Evolutionary conservation across 2,113 vertebrate species (phyloP), one percentile per base, ranked within the genome.

Genomic region (Sinocyclocheilus grahami): DNA sequence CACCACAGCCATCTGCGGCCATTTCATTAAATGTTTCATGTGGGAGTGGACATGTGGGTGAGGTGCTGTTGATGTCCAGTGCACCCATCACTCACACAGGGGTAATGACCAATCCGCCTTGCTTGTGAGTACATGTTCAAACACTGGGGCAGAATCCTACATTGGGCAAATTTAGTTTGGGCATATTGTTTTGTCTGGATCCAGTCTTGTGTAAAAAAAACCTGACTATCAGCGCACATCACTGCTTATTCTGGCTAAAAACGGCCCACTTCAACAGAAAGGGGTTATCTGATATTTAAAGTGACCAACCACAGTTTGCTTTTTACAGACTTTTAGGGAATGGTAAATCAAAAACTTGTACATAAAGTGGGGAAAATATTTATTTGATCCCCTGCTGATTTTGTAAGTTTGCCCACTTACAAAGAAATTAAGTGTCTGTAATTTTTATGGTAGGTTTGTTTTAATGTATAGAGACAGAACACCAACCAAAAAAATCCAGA

Each of bases 1-100:
- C 22, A 82, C 30, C 58, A 85, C 16, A 20, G 33, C 46, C 86
- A 87, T 85, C 78, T 79, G 86, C 20, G 11, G 55, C 7, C 30
- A 74, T 78, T 85, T 85, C 37, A 85, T 60, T 71, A 78, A 30
- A 39, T 79, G 27, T 27, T 72, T 62, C n/a, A 77, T 42, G 16
- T 30, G 74, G n/a, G 33, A 48, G 2, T 33, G 75, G 63, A 53
- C 53, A 67, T 42, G 16, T 18, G 62, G 30, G 27, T 27, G 18
- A 62, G 16, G 20, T 37, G 63, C 18, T 84, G 81, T 72, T 39
- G 7, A 42, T 46, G 1, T 46, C 37, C 13, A 27, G 65, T 27
- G 3, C 18, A 11, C 12, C 13, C 33, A 46, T 46, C 4, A 51
- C 46, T 76, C 42, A 76, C 14, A 48, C 62, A 27, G n/a, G 2